These are phyloP conservation scores for Plotosus lineatus DNA, from an alignment of 2,113 vertebrate species.

Conservation along the genomic window DNA sequence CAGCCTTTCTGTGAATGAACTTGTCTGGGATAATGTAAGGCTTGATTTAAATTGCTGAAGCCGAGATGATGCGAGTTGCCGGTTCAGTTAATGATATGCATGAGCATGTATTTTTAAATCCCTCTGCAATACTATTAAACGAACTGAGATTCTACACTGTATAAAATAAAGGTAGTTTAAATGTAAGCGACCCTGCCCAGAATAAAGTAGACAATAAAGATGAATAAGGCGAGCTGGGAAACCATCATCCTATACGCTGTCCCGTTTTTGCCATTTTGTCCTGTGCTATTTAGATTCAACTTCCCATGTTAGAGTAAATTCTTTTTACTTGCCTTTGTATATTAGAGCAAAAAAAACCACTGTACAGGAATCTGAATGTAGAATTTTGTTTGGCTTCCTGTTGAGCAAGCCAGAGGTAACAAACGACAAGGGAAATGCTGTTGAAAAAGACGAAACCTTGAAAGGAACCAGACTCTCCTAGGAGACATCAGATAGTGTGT, in stretches of 20 bases:
- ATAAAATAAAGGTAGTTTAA: neutral
- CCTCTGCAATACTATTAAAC: neutral
- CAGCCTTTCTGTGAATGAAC: neutral
- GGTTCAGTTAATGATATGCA: neutral
- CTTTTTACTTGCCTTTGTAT: neutral
- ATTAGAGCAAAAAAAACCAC: neutral
- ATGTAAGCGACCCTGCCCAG: neutral
- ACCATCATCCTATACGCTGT: neutral
- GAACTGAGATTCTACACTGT: neutral
- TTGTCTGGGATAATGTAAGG: constrained; percentile 44
- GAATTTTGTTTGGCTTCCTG: neutral
- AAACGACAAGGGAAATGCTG: neutral
- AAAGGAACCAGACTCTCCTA: neutral
- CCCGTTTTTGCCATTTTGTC: neutral
- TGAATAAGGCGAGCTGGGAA: neutral
- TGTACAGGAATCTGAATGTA: neutral
- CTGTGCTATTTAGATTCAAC: neutral
- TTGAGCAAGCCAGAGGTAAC: neutral
- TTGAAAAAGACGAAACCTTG: neutral
- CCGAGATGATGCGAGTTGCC: constrained; percentile 41
- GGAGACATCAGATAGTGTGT: constrained; percentile 4
- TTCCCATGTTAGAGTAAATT: neutral
- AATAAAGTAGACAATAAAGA: neutral
- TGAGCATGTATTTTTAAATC: neutral
- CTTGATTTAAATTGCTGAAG: constrained; percentile 66